Base-by-base conservation (phyloP, 2,113 vertebrate genomes). In the Notothenia coriiceps region DNA sequence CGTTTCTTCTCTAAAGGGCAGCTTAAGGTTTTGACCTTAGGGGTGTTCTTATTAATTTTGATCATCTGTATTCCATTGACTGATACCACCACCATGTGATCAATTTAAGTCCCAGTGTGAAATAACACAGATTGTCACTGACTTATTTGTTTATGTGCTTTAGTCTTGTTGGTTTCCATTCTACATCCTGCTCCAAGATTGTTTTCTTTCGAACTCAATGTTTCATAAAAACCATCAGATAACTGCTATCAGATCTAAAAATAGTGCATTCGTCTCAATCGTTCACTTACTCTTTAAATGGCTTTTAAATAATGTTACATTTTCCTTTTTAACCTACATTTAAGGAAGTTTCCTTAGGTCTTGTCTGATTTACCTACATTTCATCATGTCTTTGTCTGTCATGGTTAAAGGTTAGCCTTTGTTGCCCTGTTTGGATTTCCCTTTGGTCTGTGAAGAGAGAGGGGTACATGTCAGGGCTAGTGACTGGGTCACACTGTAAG, bases 101-200 rank as follows among this genome's bases (percentile, higher is more conserved):
- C 70, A 70, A 25, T 87, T 78, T 50, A 68, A 64, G 51, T 56
- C 29, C 46, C 2, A 0, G 57, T 83, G 75, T 79, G 74, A 88
- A 79, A 79, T 75, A 75, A 85, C 71, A 68, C 59, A 57, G 51
- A 62, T 78, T 67, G 61, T 79, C 46, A 52, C 60, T 44, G 62
- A n/a, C 17, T 3, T 35, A 5, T 60, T 4, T 70, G 63, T 77
- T 77, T 49, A 60, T 77, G n/a, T 59, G 40, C 15, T 25, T 12
- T 9, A 61, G 6, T 68, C 17, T 50, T 69, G 33, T 68, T 59
- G 50, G 50, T 64, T 49, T 57, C 66, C 35, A 29, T 47, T 47
- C 60, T 44, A 12, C 49, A 52, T n/a, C 12, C 8, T 10, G 9
- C 47, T 33, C 47, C 12, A 50, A 29, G 33, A 10, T 9, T 56